Conservation (phyloP, 2,113 vertebrate species). For the Grallaria varia region DNA sequence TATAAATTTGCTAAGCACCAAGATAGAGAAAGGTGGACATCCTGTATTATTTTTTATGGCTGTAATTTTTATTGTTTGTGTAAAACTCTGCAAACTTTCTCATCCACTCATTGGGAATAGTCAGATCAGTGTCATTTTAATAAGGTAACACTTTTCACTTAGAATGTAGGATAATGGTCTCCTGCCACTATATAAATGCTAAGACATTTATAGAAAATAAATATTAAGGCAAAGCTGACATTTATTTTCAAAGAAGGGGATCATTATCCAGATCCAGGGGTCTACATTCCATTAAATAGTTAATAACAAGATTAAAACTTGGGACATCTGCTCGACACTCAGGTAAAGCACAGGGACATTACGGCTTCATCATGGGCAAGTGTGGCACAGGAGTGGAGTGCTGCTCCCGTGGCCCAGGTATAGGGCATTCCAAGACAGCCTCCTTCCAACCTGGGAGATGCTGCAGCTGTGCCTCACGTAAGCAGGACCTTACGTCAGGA, state of each 20-base stretch:
- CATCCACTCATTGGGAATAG: constrained; percentile 56
- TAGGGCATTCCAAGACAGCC: neutral
- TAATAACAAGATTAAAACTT: constrained; percentile 24
- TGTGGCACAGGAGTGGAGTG: neutral
- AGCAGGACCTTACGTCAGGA: neutral
- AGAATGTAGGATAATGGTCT: constrained; percentile 69
- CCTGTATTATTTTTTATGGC: constrained; percentile 71
- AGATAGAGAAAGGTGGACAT: constrained; percentile 76
- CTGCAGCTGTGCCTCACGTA: neutral
- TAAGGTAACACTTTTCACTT: constrained; percentile 77
- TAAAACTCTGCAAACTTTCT: constrained; percentile 71
- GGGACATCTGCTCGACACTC: neutral
- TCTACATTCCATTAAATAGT: constrained; percentile 55
- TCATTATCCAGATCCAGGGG: constrained; percentile 58
- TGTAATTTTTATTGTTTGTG: constrained; percentile 62
- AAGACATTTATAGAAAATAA: constrained; percentile 79
- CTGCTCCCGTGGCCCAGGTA: neutral
- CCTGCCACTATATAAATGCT: constrained; percentile 68
- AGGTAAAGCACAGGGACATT: neutral
- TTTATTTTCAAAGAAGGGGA: constrained; percentile 71
- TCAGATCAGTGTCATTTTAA: constrained; percentile 74
- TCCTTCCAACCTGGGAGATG: neutral
- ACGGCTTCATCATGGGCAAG: neutral
- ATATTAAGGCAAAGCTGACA: constrained; percentile 82
- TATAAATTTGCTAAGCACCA: constrained; percentile 74